Base-by-base conservation (phyloP, 2,888 invertebrate genomes). In the Cephus spinipes region DNA sequence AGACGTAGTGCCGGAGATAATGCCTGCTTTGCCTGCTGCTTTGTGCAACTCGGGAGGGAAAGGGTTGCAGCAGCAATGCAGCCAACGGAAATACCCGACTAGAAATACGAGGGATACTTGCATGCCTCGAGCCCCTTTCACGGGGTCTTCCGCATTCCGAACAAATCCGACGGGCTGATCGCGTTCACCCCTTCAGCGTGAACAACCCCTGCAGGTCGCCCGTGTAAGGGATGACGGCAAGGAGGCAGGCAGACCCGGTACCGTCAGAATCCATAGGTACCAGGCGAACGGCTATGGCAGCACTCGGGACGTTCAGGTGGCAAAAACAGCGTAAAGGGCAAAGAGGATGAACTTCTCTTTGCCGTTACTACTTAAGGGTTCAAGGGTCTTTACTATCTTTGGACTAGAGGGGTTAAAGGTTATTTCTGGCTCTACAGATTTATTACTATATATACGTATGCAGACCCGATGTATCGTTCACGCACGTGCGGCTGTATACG, bases 21-120 rank as follows among this genome's bases (percentile, higher is more conserved):
- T 73, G 78, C 76, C 76, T 79, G 82, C 82, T 83, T 81, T 81
- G 79, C 83, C 77, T 75, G 81, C 77, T 75, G 81, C 83, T 80
- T 81, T 85, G 81, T 82, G 76, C 80, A 76, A 77, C 71, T 23
- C 68, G 69, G 33, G 12, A 69, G 76, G 71, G 31, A 73, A 76
- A 76, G 74, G 35, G 12, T 40, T 9, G 23, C 23, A 75, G 33
- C 68, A n/a, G 68, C 12, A 31, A 73, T n/a, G 68, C 34, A 74
- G 33, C 69, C 31, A 79, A 79, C 36, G 31, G 35, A 73, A 76
- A 34, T 23, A 73, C 55, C 31, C 77, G 79, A 81, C 69, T 73
- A 55, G 74, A 82, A 80, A 81, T 80, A 81, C 77, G 77, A 79
- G 68, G 74, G 73, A 73, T 79, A 83, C 80, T 79, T 79, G 79